Conservation (phyloP, 2,113 vertebrate species). For the Struthidea cinerea region DNA sequence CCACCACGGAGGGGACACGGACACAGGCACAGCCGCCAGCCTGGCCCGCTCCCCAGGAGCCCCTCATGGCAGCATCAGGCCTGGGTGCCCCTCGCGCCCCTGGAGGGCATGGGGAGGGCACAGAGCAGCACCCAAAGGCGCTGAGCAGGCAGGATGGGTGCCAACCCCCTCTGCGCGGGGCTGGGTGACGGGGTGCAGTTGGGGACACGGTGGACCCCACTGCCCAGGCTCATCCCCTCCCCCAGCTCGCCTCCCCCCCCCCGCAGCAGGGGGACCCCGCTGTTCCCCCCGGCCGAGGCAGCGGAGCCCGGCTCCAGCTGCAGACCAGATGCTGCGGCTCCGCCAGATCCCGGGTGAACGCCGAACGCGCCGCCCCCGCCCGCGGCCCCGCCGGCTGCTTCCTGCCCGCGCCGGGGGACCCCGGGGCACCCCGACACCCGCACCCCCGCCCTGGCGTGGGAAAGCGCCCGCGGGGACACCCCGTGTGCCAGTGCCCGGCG, state of each 20-base stretch:
- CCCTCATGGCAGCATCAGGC: accelerated
- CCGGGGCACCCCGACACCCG: not conserved
- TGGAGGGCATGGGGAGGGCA: not conserved
- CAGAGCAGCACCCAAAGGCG: not conserved
- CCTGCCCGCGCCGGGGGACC: not conserved
- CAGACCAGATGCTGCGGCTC: conserved; percentile 29
- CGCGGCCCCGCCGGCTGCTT: not conserved
- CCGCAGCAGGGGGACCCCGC: not conserved
- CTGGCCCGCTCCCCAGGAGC: not conserved
- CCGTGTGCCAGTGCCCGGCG: not conserved
- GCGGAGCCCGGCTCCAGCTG: conserved; percentile 1
- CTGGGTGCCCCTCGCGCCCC: accelerated
- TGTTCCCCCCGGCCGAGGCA: not conserved
- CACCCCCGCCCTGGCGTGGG: conserved; percentile 20
- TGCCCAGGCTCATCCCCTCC: not conserved
- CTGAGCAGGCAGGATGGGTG: not conserved
- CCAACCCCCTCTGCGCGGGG: not conserved
- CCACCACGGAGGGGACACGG: not conserved
- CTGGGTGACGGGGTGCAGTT: not conserved
- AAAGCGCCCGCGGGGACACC: not conserved
- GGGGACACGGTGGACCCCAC: not conserved
- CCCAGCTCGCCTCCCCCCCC: not conserved
- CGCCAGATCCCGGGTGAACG: not conserved
- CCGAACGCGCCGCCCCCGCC: not conserved
- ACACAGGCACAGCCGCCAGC: not conserved